phyloP scores from a whole-genome alignment of 2,888 invertebrate species.

The Conus canariensis region DNA sequence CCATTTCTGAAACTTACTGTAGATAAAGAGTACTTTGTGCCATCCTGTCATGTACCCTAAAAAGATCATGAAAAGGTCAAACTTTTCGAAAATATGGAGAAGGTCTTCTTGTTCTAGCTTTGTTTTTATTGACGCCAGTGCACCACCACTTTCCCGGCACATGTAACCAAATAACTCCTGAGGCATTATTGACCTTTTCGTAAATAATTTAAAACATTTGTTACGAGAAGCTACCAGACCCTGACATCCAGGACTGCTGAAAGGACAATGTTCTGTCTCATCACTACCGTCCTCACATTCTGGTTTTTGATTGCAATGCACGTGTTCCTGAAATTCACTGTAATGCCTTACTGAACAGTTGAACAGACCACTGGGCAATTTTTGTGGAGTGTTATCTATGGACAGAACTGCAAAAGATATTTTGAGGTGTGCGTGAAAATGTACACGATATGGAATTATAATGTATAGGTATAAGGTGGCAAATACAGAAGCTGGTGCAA shows the following conservation, averaged over 20 bases:
- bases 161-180: too few relatives aligned
- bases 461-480: not conserved
- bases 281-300: not conserved
- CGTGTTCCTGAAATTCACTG: not conserved
- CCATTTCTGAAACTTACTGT: not conserved
- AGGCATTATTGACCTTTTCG: too few relatives aligned
- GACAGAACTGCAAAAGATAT: not conserved
- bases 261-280: conserved; percentile 13
- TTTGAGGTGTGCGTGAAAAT: not conserved
- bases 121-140: not conserved
- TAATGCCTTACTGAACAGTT: not conserved
- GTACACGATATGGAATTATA: not conserved
- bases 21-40: not conserved
- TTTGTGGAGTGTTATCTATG: not conserved
- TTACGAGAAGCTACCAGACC: conserved; percentile 8
- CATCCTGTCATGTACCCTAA: not conserved
- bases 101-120: not conserved
- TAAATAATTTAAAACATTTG: conserved; percentile 6
- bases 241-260: not conserved
- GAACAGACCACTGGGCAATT: not conserved
- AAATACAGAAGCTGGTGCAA: not conserved
- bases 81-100: not conserved
- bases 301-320: not conserved
- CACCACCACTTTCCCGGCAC: not conserved
- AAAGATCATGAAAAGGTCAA: not conserved